Evolutionary conservation across 1,140 invertebrate genomes (phyloP), one percentile per base, ranked within the genome.

Genomic region (Platyscapa corneri): DNA sequence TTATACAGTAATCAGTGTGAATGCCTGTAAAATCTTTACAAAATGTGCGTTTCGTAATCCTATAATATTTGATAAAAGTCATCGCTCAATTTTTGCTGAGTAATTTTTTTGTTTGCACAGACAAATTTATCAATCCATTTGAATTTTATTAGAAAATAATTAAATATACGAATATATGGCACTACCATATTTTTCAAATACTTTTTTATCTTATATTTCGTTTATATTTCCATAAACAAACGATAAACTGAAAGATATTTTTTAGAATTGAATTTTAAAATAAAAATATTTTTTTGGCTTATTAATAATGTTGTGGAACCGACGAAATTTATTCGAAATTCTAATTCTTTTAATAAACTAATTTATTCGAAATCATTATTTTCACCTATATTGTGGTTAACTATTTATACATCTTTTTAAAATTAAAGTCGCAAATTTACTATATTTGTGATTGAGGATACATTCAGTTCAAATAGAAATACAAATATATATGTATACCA

Each of bases 1-100:
- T 89, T 89, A 85, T 89, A 87, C 87, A 78, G 74, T 85, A 89
- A 82, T 88, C 81, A 86, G 84, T 89, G 88, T 89, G 85, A 89
- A 86, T 89, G 85, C 72, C 87, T 86, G 82, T 85, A 89, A 89
- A 87, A 88, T 72, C 32, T 82, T 42, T 77, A 77, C 23, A 49
- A 67, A 84, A 64, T 67, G 18, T 53, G 82, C 60, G 86, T 88
- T 87, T 88, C 83, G 80, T 72, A 67, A 53, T 82, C 49, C 78
- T 86, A 85, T 76, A 37, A 65, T 77, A 77, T 32, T 76, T 80
- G 84, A 65, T n/a, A 76, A 46, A 72, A 72, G 83, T 87, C 86
- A 39, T 42, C 79, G 87, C 87, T 87, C 84, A 18, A 80, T 20
- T 65, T 1, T 80, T 8, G 60, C 34, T 42, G 32, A 78, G 60